Evolutionary conservation across 1,140 invertebrate species (phyloP), one percentile per base, ranked within the genome.

Genomic region (Lasaia peninsularis): DNA sequence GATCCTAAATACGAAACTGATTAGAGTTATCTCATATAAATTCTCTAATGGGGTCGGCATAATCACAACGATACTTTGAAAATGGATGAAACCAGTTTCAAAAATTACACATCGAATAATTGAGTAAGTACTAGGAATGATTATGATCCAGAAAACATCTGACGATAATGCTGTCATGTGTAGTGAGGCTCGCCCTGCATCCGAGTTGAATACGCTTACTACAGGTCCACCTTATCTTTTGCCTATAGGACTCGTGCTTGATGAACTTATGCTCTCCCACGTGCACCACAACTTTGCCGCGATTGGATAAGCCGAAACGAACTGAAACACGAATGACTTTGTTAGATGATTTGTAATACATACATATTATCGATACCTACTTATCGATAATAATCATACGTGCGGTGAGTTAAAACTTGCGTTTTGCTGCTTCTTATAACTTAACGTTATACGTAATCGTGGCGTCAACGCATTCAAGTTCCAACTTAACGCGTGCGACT

Each of bases 171-270:
- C 62, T 58, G 33, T 82, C 65, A n/a, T 67, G 58, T 0, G 85
- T 88, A 5, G 81, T 88, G 12, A 86, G 63, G 53, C 69, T 88
- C 0, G 85, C 83, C 52, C 58, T 71, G 58, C 85, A 88, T 5
- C 80, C 75, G 18, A 72, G 32, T 21, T 75, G 75, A 31, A 86
- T 77, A 3, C 76, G 59, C 52, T 75, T 81, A 64, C 67, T 67
- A 56, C 85, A 88, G 0, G 85, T 86, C 83, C 85, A 88, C 5
- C 85, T 59, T 0, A 78, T 70, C 52, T 79, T 80, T 31, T 80
- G 76, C 53, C 63, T 75, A 49, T 88, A 86, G 5, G 65, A 65
- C 44, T 88, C 85, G 56, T 88, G 85, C 49, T 86, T 88, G 20
- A 86, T 80, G 56, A 88, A 88, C 56, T 81, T 85, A 53, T 85